phyloP scores from a whole-genome alignment of 1,140 invertebrate species.

The Medauroidea extradentata region DNA sequence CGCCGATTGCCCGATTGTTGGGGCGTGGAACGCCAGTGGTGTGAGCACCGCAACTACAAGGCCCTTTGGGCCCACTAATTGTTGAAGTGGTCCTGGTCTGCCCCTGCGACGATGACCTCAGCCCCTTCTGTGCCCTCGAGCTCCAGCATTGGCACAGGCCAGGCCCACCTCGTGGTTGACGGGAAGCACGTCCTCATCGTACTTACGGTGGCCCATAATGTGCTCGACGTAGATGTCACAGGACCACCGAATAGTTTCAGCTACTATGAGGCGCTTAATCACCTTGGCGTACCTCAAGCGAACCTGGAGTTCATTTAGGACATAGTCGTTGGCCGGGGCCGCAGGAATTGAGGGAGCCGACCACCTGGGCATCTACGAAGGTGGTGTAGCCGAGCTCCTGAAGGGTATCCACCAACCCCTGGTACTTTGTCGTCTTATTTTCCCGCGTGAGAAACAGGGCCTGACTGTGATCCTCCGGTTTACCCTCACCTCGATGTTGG shows the following conservation, averaged over 20 bases:
- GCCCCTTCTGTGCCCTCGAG: no score
- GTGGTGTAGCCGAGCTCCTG: constrained; percentile 11
- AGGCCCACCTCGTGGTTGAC: no score
- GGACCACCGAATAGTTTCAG: constrained; percentile 28
- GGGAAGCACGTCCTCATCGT: neutral
- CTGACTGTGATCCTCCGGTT: constrained; percentile 16
- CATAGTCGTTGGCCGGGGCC: constrained; percentile 23
- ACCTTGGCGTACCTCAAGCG: constrained; percentile 9
- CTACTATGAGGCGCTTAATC: constrained; percentile 25
- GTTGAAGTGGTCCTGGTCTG: no score
- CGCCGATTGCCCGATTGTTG: no score
- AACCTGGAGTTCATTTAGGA: constrained; percentile 14
- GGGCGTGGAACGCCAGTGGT: no score
- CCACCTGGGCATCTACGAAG: constrained; percentile 24
- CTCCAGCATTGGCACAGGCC: no score
- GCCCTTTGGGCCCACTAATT: no score
- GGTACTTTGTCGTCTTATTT: constrained; percentile 27
- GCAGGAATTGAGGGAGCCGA: constrained; percentile 29
- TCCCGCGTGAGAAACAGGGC: constrained; percentile 1
- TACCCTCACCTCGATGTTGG: constrained; percentile 19
- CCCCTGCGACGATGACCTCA: no score
- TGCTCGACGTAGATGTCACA: constrained; percentile 26
- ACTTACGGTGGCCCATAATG: neutral
- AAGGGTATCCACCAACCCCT: constrained; percentile 13
- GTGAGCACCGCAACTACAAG: no score